Evolutionary conservation across 2,888 invertebrate genomes (phyloP).

Genomic region (Rapana venosa): DNA sequence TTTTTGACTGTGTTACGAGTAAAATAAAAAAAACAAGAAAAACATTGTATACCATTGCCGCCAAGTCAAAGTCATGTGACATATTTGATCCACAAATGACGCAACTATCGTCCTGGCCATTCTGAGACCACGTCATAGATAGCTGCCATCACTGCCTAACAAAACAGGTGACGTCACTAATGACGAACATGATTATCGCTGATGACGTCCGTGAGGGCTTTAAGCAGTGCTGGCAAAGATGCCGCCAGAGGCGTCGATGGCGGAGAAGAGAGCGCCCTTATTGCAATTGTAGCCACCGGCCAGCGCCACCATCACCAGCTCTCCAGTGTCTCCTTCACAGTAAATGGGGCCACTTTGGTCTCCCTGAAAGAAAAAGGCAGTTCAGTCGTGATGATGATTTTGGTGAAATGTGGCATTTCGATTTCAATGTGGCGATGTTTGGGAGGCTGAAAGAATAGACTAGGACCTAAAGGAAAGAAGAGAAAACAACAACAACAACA

Average conservation of each 20-base stretch:
- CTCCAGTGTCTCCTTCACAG: slow-evolving; percentile 26
- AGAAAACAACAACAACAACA: too few relatives aligned
- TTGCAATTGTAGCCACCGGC: slow-evolving; percentile 2
- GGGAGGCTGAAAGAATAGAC: too few relatives aligned
- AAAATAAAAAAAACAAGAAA: neutral
- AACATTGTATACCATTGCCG: neutral
- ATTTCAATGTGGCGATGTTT: too few relatives aligned
- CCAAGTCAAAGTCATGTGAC: neutral
- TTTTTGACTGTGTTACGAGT: too few relatives aligned
- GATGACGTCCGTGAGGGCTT: neutral
- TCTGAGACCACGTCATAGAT: neutral
- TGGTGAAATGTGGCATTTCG: too few relatives aligned
- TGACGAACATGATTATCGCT: neutral
- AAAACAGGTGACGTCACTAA: neutral
- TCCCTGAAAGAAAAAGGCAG: slow-evolving; percentile 14
- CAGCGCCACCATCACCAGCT: slow-evolving; percentile 33
- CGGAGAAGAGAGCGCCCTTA: neutral
- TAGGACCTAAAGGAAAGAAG: too few relatives aligned
- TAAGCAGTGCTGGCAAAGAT: neutral
- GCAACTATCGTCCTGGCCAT: neutral
- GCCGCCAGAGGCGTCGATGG: neutral
- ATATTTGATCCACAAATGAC: neutral
- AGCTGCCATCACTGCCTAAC: neutral
- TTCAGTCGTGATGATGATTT: too few relatives aligned
- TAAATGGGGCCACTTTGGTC: slow-evolving; percentile 30